These are phyloP conservation scores for Tanytarsus gracilentus DNA, from an alignment of 2,888 invertebrate genomes.

Conservation along the genomic window DNA sequence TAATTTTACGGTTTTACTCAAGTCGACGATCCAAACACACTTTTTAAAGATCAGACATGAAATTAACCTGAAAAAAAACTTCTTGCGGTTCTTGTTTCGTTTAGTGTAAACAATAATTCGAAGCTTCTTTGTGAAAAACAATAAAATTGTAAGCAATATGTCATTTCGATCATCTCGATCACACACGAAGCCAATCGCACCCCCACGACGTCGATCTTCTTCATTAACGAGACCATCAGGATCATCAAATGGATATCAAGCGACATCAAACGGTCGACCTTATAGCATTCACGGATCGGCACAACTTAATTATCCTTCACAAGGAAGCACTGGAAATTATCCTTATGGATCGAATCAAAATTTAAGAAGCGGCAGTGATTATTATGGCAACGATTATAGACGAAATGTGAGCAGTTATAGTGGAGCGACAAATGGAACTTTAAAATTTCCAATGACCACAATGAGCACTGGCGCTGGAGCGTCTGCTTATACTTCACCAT, in stretches of 20 bases:
- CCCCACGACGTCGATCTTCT: conserved; percentile 45
- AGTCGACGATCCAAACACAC: too few species aligned
- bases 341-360: conserved; percentile 26
- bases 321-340: not conserved
- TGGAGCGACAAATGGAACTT: not conserved
- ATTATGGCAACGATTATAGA: conserved; percentile 6
- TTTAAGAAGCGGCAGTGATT: conserved; percentile 2
- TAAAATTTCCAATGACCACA: not conserved
- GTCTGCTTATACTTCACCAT: conserved; percentile 12
- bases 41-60: too few species aligned
- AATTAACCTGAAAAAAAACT: too few species aligned
- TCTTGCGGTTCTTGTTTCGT: too few species aligned
- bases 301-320: not conserved
- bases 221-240: conserved; percentile 40
- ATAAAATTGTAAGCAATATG: conserved; percentile 36
- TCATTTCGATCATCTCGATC: conserved; percentile 42
- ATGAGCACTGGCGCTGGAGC: not conserved
- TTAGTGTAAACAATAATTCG: not conserved
- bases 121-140: conserved; percentile 8
- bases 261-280: conserved; percentile 31
- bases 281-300: conserved; percentile 19
- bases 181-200: conserved; percentile 41
- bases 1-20: too few species aligned
- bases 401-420: not conserved
- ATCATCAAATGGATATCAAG: conserved; percentile 33